These are phyloP conservation scores for Suricata suricatta DNA, from an alignment of 2,113 vertebrate species.

Conservation along the genomic window DNA sequence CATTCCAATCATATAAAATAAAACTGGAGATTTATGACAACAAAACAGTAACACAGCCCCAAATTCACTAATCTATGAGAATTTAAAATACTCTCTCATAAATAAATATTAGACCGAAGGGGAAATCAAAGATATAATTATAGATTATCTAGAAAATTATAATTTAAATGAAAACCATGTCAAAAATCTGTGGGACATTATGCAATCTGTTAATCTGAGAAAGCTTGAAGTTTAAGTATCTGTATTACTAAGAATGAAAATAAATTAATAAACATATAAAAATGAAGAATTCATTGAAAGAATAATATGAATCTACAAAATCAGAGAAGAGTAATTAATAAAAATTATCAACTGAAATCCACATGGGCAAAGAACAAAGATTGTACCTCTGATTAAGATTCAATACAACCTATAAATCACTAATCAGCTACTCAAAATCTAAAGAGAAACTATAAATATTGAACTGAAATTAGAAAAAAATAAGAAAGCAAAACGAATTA, in stretches of 20 bases:
- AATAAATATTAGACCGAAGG: neutral
- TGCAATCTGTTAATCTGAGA: neutral
- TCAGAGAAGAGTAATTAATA: neutral
- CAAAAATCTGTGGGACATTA: neutral
- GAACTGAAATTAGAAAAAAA: neutral
- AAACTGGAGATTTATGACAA: neutral
- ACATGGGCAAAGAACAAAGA: neutral
- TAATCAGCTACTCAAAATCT: neutral
- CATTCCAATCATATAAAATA: neutral
- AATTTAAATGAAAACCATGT: neutral
- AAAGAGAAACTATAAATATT: neutral
- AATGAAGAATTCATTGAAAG: neutral
- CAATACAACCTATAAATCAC: neutral
- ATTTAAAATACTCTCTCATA: neutral
- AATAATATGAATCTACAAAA: constrained; percentile 21
- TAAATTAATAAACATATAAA: neutral
- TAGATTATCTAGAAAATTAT: neutral
- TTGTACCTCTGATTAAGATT: neutral
- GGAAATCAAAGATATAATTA: neutral
- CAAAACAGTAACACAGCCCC: neutral
- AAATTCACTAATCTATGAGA: neutral
- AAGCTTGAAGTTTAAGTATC: neutral
- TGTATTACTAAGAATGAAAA: neutral
- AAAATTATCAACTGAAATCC: neutral
- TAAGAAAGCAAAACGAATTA: neutral